A percentile compares a stretch with the other conserved stretches of the same genome.
phyloP scores from a whole-genome alignment of 2,888 invertebrate species.

The Micoletzkya japonica region DNA sequence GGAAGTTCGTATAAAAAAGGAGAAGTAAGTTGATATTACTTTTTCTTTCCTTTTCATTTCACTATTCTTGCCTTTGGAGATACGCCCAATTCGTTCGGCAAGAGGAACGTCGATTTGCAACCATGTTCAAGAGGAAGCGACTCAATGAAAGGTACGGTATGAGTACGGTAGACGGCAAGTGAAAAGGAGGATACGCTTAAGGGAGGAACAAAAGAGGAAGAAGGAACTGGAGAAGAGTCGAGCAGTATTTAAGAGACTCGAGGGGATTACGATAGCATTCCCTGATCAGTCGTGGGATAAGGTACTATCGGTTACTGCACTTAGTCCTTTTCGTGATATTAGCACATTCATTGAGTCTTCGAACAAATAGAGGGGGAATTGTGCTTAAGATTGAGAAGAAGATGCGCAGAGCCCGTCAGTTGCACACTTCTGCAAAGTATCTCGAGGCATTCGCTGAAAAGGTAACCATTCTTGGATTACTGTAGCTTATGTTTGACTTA shows the following conservation, averaged over 20 bases:
- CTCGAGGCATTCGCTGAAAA: constrained; percentile 32
- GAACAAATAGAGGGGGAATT: neutral
- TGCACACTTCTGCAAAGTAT: constrained; percentile 32
- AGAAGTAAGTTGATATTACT: constrained; percentile 35
- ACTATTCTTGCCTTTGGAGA: constrained; percentile 27
- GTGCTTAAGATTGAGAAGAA: constrained; percentile 70
- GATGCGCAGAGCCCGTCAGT: constrained; percentile 31
- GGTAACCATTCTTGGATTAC: neutral
- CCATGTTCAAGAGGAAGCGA: constrained; percentile 24
- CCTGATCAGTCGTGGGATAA: constrained; percentile 32
- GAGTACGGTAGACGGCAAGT: neutral
- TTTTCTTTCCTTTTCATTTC: neutral
- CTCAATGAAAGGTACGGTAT: constrained; percentile 21
- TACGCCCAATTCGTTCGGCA: constrained; percentile 37
- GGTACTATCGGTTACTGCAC: constrained; percentile 10
- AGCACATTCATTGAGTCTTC: neutral
- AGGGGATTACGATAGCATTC: constrained; percentile 35
- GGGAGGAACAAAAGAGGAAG: constrained; percentile 39
- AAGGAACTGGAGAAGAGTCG: constrained; percentile 29
- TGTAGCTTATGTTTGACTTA: too few relatives aligned
- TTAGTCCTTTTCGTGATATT: neutral
- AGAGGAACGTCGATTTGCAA: constrained; percentile 34
- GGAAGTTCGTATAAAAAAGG: constrained; percentile 34
- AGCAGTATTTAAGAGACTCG: constrained; percentile 30
- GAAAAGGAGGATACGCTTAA: neutral